Evolutionary conservation across 1,140 invertebrate genomes (phyloP).

Genomic region (Phocides pigmalion): DNA sequence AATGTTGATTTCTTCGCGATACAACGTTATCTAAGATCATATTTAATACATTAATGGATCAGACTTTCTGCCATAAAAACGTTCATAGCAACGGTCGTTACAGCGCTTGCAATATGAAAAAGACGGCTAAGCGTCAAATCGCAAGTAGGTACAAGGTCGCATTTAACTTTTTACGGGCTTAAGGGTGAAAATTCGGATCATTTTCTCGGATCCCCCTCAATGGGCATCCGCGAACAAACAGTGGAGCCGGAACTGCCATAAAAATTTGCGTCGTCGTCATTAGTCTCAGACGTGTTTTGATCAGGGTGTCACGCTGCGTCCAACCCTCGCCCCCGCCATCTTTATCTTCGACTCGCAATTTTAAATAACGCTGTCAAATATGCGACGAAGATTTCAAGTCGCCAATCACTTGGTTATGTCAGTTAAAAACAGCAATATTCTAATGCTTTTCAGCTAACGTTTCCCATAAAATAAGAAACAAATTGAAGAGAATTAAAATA

Average conservation of each 20-base stretch:
- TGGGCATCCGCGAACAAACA: conserved; percentile 65
- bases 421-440: not conserved
- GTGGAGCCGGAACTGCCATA: conserved; percentile 64
- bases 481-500: no score
- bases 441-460: not conserved
- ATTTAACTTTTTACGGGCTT: conserved; percentile 65
- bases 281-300: conserved; percentile 78
- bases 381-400: not conserved
- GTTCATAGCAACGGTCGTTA: not conserved
- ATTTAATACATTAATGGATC: not conserved
- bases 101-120: conserved; percentile 10
- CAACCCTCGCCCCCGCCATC: conserved; percentile 40
- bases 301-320: conserved; percentile 50
- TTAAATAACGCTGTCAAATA: conserved; percentile 62
- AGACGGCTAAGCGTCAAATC: conserved; percentile 11
- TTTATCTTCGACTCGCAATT: conserved; percentile 64
- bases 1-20: no score
- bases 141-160: conserved; percentile 43
- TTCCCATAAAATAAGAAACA: no score
- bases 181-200: conserved; percentile 56
- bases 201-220: conserved; percentile 36
- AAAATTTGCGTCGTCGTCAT: conserved; percentile 74
- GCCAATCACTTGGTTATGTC: not conserved
- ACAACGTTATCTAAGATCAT: not conserved
- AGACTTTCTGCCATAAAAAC: not conserved